Base-by-base conservation (phyloP, 1,140 invertebrate species). In the Cotesia vestalis region DNA sequence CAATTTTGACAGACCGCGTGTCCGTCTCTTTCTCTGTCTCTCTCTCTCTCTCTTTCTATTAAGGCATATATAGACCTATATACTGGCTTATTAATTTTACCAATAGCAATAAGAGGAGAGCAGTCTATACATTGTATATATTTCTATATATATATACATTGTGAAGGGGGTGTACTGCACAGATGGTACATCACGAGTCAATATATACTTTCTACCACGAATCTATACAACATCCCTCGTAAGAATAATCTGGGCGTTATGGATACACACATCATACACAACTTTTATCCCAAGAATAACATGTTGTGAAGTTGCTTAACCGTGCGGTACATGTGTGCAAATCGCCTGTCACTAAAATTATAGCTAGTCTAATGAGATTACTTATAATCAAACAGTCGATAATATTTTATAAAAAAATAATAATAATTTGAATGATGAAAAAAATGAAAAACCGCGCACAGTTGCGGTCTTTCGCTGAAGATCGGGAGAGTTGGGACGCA, bases 151-250 rank as follows among this genome's bases (percentile, higher is more conserved):
- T 46, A 46, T 46, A 46, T 46, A 46, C 2, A 46, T 46, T 46
- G 61, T 70, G 69, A 71, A 64, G 60, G 75, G 73, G 73, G 73
- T 66, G 61, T 35, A 17, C 34, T 27, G 78, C 82, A 76, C 83
- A 85, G 83, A 85, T 84, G 83, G 83, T 75, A 76, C 75, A 78
- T 81, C 82, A 79, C 78, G 75, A 83, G 82, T 84, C 83, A 83
- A 84, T 83, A 84, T 63, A 68, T 63, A 83, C 78, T 82, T 84
- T 79, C 74, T 69, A 68, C 74, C 68, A 69, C 73, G 36, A 76
- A 62, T 75, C 70, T 77, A 66, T 53, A 57, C 71, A 73, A 46
- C 66, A 20, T 51, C 55, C 63, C 11, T 11, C 62, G 8, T 53
- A 66, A 66, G 60, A 36, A 74, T 66, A 67, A 74, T 59, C 69